Percentiles rank a stretch among this genome's conserved stretches.
phyloP scores from a whole-genome alignment of 2,888 invertebrate species.

The Tenthredo amoena region DNA sequence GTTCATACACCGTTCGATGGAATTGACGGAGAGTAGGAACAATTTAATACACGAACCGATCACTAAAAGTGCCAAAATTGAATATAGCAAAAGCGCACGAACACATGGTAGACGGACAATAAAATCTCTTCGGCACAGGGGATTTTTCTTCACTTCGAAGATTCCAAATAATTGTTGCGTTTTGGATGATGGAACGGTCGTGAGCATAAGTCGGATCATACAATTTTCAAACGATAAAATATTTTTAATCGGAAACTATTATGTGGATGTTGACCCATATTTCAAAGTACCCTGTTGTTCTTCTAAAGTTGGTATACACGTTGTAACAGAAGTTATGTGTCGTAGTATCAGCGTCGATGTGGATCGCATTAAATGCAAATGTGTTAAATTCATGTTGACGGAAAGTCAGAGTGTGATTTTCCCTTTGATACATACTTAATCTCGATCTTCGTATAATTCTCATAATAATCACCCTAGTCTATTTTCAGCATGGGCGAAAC shows the following conservation, averaged over 20 bases:
- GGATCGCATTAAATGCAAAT: slow-evolving; percentile 11
- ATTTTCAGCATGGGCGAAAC: not conserved
- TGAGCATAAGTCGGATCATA: too few species aligned
- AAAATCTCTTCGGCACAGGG: not conserved
- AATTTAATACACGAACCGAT: too few species aligned
- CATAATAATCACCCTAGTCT: not conserved
- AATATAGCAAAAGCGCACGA: too few species aligned
- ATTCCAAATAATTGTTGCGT: not conserved
- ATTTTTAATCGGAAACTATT: too few species aligned
- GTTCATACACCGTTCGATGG: not conserved
- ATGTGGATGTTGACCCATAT: too few species aligned
- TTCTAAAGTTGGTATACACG: too few species aligned
- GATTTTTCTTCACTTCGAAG: not conserved
- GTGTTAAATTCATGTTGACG: not conserved
- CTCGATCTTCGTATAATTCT: not conserved
- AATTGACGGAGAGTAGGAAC: too few species aligned
- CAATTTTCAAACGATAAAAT: too few species aligned
- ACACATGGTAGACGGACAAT: too few species aligned
- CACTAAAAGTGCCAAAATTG: too few species aligned
- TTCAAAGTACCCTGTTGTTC: too few species aligned
- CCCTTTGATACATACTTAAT: not conserved
- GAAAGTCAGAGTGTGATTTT: not conserved
- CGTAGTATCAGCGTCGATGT: not conserved
- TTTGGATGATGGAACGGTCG: not conserved
- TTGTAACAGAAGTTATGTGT: not conserved